A percentile compares a stretch with the other conserved stretches of the same genome.
Conservation (phyloP, 1,140 invertebrate species). For the Drosophila busckii region DNA sequence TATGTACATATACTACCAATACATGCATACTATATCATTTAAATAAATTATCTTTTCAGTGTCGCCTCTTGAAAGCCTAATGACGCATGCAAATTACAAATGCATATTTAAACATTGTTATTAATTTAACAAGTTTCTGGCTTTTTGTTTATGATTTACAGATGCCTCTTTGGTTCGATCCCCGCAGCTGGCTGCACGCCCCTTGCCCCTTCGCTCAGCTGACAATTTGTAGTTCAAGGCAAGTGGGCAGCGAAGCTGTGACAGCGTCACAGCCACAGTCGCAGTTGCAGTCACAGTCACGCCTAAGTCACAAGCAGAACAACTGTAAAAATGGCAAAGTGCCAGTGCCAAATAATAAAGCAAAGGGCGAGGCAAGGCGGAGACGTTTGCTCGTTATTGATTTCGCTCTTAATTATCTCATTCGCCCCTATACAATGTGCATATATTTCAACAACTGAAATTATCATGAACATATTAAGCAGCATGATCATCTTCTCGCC, state of each 20-base stretch:
- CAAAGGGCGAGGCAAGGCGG: too few relatives aligned
- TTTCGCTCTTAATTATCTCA: too few relatives aligned
- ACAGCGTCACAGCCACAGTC: not conserved
- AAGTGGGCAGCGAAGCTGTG: slow-evolving; percentile 29
- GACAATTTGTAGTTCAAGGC: slow-evolving; percentile 70
- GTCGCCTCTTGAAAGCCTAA: slow-evolving; percentile 6
- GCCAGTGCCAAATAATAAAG: not conserved
- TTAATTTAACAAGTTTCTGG: slow-evolving; percentile 69
- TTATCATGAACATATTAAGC: slow-evolving; percentile 10
- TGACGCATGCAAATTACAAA: slow-evolving; percentile 19
- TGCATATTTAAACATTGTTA: slow-evolving; percentile 42
- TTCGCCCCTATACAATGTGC: not conserved
- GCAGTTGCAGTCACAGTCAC: not conserved
- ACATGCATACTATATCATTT: too few relatives aligned
- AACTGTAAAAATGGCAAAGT: slow-evolving; percentile 38
- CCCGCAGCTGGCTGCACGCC: not conserved
- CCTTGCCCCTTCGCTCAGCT: not conserved
- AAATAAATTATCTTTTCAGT: slow-evolving; percentile 11
- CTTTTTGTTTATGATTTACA: slow-evolving; percentile 26
- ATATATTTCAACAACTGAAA: slow-evolving; percentile 2
- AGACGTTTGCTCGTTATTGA: too few relatives aligned
- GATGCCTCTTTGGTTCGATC: not conserved
- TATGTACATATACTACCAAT: too few relatives aligned
- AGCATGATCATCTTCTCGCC: slow-evolving; percentile 9
- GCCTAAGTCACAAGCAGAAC: slow-evolving; percentile 24